Conservation (phyloP, 35 echinoderm and acorn worm genomes). For the Heliocidaris tuberculata region DNA sequence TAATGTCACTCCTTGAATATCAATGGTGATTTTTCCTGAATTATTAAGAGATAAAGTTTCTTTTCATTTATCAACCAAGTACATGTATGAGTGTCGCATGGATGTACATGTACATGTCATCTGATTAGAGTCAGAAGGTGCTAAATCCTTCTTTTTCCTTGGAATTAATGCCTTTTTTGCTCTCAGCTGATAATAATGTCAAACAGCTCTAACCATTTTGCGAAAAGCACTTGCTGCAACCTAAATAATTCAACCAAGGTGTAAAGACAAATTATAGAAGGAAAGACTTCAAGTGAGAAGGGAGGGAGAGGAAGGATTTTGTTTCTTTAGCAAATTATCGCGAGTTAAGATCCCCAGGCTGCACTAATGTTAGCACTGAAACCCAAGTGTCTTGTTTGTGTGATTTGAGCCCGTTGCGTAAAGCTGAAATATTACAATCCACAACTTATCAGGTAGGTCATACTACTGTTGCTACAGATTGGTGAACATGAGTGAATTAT, state of each 20-base stretch:
- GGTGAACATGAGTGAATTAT: not conserved
- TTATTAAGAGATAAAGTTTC: not conserved
- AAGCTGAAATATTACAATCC: not conserved
- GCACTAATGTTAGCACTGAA: not conserved
- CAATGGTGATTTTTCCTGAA: not conserved
- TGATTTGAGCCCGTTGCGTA: not conserved
- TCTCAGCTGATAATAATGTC: not conserved
- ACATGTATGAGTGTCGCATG: no score
- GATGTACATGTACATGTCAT: not conserved
- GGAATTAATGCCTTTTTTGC: not conserved
- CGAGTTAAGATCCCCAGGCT: not conserved
- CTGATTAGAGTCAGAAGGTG: not conserved
- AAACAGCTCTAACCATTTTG: no score
- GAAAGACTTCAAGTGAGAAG: not conserved
- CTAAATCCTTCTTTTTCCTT: not conserved
- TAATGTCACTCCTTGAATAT: not conserved
- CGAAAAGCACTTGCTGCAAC: no score
- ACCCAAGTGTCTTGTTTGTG: not conserved
- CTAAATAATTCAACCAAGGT: no score
- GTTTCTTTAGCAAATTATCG: not conserved
- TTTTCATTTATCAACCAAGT: no score
- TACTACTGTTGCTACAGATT: not conserved
- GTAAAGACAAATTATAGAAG: not conserved
- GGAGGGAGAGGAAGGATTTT: not conserved
- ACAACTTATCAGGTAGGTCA: not conserved